Evolutionary conservation across 2,888 invertebrate genomes (phyloP).

Genomic region (Cinara cedri): DNA sequence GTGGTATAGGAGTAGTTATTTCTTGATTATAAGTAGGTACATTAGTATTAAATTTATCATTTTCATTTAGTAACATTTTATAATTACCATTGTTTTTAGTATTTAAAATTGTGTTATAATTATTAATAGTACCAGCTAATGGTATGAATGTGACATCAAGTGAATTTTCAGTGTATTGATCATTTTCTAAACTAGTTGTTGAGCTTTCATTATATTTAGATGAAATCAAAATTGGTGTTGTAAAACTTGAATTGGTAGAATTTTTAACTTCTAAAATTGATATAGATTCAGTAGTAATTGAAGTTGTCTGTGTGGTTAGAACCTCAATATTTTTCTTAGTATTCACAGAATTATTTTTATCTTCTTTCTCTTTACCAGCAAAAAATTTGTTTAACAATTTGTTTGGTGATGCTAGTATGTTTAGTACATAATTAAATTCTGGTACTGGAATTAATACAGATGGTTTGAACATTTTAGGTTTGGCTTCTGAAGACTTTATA

Average conservation of each 20-base stretch:
- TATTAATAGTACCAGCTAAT: neutral
- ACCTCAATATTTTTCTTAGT: neutral
- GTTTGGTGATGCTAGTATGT: neutral
- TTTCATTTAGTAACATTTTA: neutral
- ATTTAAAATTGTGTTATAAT: constrained; percentile 1
- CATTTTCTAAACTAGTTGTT: neutral
- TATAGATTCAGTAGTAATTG: neutral
- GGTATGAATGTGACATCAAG: neutral
- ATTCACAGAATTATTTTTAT: neutral
- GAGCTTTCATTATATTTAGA: neutral
- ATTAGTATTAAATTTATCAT: neutral
- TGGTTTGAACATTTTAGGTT: constrained; percentile 39
- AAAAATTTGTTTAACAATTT: constrained; percentile 25
- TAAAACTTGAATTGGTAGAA: constrained; percentile 2
- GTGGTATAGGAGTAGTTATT: neutral
- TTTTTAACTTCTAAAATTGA: neutral
- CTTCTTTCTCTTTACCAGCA: constrained; percentile 19
- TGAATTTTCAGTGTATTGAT: neutral
- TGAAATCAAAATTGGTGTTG: neutral
- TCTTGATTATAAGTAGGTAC: neutral
- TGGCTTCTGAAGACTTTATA: constrained; percentile 9
- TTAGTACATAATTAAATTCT: neutral
- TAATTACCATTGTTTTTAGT: neutral
- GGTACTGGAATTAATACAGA: constrained; percentile 25
- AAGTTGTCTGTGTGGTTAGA: neutral